Evolutionary conservation across 2,888 invertebrate genomes (phyloP), one percentile per base, ranked within the genome.

Genomic region (Sicus ferrugineus): DNA sequence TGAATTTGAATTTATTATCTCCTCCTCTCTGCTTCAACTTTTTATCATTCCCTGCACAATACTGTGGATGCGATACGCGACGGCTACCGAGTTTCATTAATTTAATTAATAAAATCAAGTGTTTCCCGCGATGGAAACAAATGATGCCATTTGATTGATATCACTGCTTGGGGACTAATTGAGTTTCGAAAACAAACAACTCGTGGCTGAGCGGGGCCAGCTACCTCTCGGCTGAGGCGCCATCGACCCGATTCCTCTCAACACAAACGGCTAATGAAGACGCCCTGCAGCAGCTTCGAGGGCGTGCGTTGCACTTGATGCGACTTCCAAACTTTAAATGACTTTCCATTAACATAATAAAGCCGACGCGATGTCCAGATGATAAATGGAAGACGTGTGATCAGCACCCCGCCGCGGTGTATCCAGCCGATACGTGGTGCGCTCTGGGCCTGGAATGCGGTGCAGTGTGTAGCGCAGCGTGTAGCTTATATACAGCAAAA

Each of bases 271-370:
- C 73, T 65, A 74, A 72, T 67, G 74, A 72, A 73, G 69, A 72
- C 71, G 72, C 75, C 78, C 77, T n/a, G 73, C 77, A 74, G 77
- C 76, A 77, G 78, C 48, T 59, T 70, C 50, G 70, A 58, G 67
- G 48, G 9, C 34, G 9, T 70, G 58, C 67, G 68, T 46, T 69
- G 70, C 67, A 70, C 67, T 71, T 67, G 62, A 21, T 28, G 62
- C 26, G 30, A 9, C 54, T 16, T 19, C 7, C 5, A 16, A 56
- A 72, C 67, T 73, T 75, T 75, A 74, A 75, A 75, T 75, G 73
- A 74, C 67, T 73, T 78, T 79, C 77, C 79, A 80, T 80, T 81
- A 80, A 80, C 78, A 80, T n/a, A 80, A 80, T 80, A 80, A 78
- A 78, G 77, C 79, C 81, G 80, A 78, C 34, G 73, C 77, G 79